phyloP scores from a whole-genome alignment of 1,140 invertebrate genomes.

The Bursaphelenchus mucronatus region DNA sequence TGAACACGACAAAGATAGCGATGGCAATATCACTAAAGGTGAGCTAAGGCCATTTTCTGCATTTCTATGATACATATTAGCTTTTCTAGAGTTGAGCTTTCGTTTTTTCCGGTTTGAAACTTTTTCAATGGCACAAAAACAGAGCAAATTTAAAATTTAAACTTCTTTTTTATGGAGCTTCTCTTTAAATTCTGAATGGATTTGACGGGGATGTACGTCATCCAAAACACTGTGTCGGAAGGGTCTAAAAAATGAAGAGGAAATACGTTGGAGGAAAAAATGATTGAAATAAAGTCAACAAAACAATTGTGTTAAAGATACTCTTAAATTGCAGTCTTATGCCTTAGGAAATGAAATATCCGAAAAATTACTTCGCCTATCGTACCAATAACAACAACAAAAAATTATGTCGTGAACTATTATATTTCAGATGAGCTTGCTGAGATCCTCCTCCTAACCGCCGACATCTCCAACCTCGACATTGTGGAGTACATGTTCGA shows the following conservation, averaged over 20 bases:
- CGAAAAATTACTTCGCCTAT: too few species aligned
- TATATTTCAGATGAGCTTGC: conserved; percentile 50
- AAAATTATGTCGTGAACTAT: too few species aligned
- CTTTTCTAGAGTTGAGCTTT: too few species aligned
- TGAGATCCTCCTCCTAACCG: conserved; percentile 44
- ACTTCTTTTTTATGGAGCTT: background rate
- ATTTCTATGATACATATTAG: too few species aligned
- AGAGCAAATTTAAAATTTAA: background rate
- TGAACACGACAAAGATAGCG: conserved; percentile 43
- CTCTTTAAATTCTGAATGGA: conserved; percentile 5
- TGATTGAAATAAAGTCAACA: background rate
- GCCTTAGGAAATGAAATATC: too few species aligned
- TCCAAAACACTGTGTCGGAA: conserved; percentile 5
- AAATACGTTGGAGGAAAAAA: background rate
- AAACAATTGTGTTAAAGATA: conserved; percentile 9
- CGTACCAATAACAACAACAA: too few species aligned
- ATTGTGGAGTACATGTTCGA: conserved; percentile 46
- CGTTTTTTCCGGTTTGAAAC: conserved; percentile 1
- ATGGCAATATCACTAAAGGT: conserved; percentile 54
- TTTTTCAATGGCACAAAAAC: background rate
- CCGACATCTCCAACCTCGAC: conserved; percentile 42
- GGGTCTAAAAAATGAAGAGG: background rate
- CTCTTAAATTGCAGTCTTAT: too few species aligned
- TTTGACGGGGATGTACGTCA: background rate
- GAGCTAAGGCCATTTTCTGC: conserved; percentile 10